These are phyloP conservation scores for Sebastes aleutianus DNA, from an alignment of 2,797 vertebrate species.

Conservation along the genomic window DNA sequence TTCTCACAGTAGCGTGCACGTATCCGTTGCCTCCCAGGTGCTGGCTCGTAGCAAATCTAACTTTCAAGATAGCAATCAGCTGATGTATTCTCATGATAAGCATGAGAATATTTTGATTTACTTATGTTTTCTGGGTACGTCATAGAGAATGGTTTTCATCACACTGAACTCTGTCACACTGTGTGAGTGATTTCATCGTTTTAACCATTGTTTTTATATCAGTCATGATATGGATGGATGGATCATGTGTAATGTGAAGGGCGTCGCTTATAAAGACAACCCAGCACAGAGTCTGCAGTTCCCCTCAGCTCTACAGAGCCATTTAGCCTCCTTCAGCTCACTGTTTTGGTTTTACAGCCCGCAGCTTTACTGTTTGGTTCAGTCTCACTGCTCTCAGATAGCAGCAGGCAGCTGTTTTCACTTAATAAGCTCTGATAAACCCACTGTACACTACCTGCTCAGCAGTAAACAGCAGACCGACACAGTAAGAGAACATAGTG, in stretches of 20 bases:
- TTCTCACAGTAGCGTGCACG: slow-evolving; percentile 48
- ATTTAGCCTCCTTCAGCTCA: background rate
- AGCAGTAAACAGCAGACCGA: background rate
- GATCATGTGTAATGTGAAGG: background rate
- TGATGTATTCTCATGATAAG: slow-evolving; percentile 8
- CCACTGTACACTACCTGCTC: background rate
- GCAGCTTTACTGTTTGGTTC: background rate
- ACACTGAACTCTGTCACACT: background rate
- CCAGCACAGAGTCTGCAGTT: background rate
- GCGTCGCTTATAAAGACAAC: background rate
- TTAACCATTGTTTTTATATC: background rate
- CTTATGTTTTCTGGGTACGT: background rate
- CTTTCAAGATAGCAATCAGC: background rate
- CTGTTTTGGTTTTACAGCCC: background rate
- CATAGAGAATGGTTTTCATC: background rate
- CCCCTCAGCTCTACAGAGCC: background rate
- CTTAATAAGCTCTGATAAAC: background rate
- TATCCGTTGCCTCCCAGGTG: slow-evolving; percentile 39
- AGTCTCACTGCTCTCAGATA: background rate
- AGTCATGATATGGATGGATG: background rate
- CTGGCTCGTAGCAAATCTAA: background rate
- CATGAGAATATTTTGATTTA: background rate
- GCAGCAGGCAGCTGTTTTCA: background rate
- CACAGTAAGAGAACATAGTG: background rate
- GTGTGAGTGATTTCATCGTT: background rate